Evolutionary conservation across 2,113 vertebrate genomes (phyloP), one percentile per base, ranked within the genome.

Genomic region (Amazona guildingii): DNA sequence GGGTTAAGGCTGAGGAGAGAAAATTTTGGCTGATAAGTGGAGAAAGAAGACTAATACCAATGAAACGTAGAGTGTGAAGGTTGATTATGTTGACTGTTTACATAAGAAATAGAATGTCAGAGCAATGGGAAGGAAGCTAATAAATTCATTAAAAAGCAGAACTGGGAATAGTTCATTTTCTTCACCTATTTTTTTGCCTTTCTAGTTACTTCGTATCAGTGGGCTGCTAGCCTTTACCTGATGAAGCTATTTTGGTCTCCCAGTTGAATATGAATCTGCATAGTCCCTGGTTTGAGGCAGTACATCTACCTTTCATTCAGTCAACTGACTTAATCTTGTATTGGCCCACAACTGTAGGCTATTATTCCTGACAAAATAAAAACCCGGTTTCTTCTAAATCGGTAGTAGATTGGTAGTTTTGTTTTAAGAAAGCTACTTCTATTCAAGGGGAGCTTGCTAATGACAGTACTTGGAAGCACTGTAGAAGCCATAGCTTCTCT

Each of bases 121-220:
- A 52, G 39, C 1, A 69, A 49, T 51, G 1, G 13, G 77, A 86
- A n/a, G 16, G 18, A 66, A 84, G 62, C 63, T 31, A 81, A 66
- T 64, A 68, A 76, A 94, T 69, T 8, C 33, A 31, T 69, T 88
- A 74, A 88, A 83, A 88, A 91, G 63, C 31, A 51, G 85, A 93
- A 93, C 52, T 91, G 67, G 73, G 28, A 73, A n/a, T 70, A 67
- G 67, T 93, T 94, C 55, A 54, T 85, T 92, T 89, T 89, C 70
- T 85, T 92, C 61, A 72, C 86, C 52, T 82, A 31, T 62, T 77
- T 76, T 85, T 95, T 87, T 85, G 39, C 29, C 10, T 52, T 63
- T 88, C 92, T 75, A 68, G 41, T 78, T 61, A 84, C 35, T 94
- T 92, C 86, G 83, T 84, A 20, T 86, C 48, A 61, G 2, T 20